Evolutionary conservation across 2,797 vertebrate genomes (phyloP).

Genomic region (Lagorchestes hirsutus): DNA sequence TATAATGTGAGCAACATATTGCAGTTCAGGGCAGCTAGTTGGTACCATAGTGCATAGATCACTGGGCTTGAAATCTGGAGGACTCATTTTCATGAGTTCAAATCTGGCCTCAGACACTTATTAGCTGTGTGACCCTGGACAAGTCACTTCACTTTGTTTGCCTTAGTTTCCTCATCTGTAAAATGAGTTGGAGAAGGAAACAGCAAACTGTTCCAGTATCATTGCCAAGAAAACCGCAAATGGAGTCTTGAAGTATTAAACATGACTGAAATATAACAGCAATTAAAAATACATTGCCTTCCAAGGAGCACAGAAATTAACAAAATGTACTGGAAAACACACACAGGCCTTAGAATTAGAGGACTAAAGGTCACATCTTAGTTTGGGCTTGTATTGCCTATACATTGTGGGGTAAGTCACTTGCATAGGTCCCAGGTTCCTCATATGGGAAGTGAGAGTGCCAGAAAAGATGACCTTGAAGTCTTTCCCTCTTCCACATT

Average conservation of each 20-base stretch:
- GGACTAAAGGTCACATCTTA: background rate
- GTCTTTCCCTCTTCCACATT: background rate
- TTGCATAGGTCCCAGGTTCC: background rate
- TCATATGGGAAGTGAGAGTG: background rate
- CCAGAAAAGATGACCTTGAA: background rate
- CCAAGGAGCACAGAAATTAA: background rate
- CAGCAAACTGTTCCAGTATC: background rate
- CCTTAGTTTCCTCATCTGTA: background rate
- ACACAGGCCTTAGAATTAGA: background rate
- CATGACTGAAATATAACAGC: background rate
- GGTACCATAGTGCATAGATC: background rate
- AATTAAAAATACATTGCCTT: background rate
- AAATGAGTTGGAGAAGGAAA: background rate
- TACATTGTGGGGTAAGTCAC: background rate
- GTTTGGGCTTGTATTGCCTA: background rate
- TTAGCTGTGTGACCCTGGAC: background rate
- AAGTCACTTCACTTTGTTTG: background rate
- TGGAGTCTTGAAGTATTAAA: background rate
- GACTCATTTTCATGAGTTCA: background rate
- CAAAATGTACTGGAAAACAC: background rate
- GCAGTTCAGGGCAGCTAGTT: background rate
- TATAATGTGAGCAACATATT: background rate
- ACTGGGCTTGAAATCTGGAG: background rate
- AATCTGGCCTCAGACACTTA: background rate
- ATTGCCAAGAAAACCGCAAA: background rate